Percentiles rank a stretch among this genome's conserved stretches.
Conservation (phyloP, 2,113 vertebrate genomes). For the Mobula birostris region DNA sequence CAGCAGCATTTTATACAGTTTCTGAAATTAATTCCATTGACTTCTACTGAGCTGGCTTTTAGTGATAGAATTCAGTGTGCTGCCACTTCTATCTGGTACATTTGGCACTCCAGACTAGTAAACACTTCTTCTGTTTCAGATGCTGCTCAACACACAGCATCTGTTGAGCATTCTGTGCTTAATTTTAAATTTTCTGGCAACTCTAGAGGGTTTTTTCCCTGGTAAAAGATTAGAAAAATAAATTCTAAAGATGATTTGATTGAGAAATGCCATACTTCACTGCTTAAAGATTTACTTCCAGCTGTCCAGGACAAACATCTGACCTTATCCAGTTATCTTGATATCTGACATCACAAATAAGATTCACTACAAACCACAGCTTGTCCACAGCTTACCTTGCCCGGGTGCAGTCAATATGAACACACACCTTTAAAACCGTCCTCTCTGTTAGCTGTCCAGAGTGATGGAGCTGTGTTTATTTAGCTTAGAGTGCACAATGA, state of each 20-base stretch:
- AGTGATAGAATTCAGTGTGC: too few relatives aligned
- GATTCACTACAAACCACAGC: slow-evolving; percentile 38
- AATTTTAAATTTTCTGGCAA: background rate
- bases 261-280: slow-evolving; percentile 19
- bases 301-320: slow-evolving; percentile 41
- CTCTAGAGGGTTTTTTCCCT: background rate
- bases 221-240: background rate
- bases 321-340: slow-evolving; percentile 43
- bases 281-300: slow-evolving; percentile 42
- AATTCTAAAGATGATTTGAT: background rate
- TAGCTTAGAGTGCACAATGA: slow-evolving; percentile 45
- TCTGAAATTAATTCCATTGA: too few relatives aligned
- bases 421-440: slow-evolving; percentile 48
- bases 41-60: too few relatives aligned
- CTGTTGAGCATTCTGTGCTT: background rate
- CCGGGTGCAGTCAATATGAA: slow-evolving; percentile 48
- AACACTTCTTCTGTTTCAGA: background rate
- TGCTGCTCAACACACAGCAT: background rate
- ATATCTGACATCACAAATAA: slow-evolving; percentile 44
- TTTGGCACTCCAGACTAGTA: background rate
- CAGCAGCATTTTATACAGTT: too few relatives aligned
- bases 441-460: slow-evolving; percentile 50
- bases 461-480: slow-evolving; percentile 57
- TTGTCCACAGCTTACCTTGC: slow-evolving; percentile 48
- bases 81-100: too few relatives aligned